These are phyloP conservation scores for Drosophila bocqueti DNA, from an alignment of 1,140 invertebrate species.

Conservation along the genomic window DNA sequence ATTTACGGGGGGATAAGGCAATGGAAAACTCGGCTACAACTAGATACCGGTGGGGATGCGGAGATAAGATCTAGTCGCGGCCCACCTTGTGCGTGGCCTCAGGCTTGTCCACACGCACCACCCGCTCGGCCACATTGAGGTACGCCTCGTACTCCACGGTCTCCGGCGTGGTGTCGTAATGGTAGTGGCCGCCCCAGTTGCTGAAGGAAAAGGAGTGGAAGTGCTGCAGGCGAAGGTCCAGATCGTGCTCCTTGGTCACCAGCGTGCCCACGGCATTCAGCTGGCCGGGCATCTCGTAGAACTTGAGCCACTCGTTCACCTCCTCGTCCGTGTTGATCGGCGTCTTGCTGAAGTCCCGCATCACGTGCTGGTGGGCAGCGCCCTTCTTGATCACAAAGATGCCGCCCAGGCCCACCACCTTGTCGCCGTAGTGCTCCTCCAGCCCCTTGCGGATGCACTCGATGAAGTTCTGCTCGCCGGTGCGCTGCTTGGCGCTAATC, in stretches of 20 bases:
- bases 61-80: constrained; percentile 82
- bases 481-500: constrained; percentile 92
- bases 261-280: constrained; percentile 95
- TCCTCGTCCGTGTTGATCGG: constrained; percentile 90
- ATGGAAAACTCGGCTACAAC: constrained; percentile 27
- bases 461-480: constrained; percentile 93
- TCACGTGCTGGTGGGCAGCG: constrained; percentile 95
- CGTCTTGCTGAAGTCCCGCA: constrained; percentile 94
- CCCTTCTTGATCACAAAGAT: constrained; percentile 93
- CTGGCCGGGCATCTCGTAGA: constrained; percentile 95
- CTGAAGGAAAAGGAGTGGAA: constrained; percentile 96
- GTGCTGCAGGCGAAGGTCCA: constrained; percentile 96
- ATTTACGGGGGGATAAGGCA: constrained; percentile 30
- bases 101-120: constrained; percentile 94
- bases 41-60: not conserved
- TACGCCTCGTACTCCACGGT: constrained; percentile 93
- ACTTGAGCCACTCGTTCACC: constrained; percentile 95
- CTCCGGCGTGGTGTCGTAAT: constrained; percentile 95
- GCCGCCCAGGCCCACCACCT: constrained; percentile 95
- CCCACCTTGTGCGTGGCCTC: constrained; percentile 86
- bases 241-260: constrained; percentile 93
- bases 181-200: constrained; percentile 97
- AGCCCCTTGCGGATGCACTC: constrained; percentile 92
- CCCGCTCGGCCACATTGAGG: constrained; percentile 90
- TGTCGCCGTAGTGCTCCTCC: constrained; percentile 88